These are phyloP conservation scores for Jordanella pulchra DNA, from an alignment of 2,797 vertebrate species.

Conservation along the genomic window DNA sequence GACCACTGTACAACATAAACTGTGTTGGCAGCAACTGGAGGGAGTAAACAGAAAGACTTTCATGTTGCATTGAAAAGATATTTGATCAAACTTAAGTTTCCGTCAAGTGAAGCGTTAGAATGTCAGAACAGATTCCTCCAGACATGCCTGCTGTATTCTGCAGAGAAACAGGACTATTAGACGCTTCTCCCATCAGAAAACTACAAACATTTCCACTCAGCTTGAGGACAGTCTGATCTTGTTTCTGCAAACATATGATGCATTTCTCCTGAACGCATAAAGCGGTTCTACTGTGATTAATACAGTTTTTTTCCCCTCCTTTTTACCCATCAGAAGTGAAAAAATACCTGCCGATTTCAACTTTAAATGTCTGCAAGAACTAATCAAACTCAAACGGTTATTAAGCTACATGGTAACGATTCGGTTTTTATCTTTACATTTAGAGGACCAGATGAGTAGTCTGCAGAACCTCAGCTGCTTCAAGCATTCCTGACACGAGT, in stretches of 20 bases:
- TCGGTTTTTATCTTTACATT: neutral
- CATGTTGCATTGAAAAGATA: neutral
- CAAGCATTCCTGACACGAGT: neutral
- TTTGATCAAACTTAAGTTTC: neutral
- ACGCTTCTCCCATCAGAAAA: neutral
- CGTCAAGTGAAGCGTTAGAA: slow-evolving; percentile 7
- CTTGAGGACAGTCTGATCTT: slow-evolving; percentile 3
- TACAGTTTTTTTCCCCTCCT: neutral
- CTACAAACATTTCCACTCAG: slow-evolving; percentile 1
- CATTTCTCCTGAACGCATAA: slow-evolving; percentile 1
- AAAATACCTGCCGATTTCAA: neutral
- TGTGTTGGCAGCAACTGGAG: too few species aligned
- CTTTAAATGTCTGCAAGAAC: neutral
- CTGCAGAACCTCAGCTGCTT: neutral
- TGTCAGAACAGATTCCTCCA: slow-evolving; percentile 2
- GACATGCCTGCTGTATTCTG: neutral
- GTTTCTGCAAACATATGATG: neutral
- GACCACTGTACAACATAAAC: neutral
- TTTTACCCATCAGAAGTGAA: neutral
- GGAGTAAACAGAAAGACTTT: too few species aligned
- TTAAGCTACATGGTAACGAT: neutral
- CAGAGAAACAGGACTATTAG: neutral
- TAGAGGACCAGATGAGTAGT: neutral
- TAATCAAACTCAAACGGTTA: neutral
- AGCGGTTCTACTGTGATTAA: slow-evolving; percentile 3